Conservation (phyloP, 2,113 vertebrate species). For the Anarrhichthys ocellatus region DNA sequence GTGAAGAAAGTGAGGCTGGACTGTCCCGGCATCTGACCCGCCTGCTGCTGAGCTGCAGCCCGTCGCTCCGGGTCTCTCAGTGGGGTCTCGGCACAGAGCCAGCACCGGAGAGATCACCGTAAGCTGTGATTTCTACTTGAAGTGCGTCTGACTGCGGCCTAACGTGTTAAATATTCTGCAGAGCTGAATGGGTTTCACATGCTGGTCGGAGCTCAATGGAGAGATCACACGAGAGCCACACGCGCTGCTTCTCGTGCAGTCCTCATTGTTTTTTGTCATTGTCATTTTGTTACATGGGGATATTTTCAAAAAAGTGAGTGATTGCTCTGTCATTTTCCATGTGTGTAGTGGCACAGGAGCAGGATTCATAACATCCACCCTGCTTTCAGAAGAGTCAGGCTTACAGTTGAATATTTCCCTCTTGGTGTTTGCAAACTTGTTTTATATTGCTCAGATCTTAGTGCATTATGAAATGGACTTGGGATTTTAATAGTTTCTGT, state of each 20-base stretch:
- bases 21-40: background rate
- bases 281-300: too few species aligned
- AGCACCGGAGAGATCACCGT: background rate
- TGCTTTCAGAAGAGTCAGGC: background rate
- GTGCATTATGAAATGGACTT: background rate
- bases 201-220: constrained; percentile 26
- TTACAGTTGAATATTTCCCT: background rate
- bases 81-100: background rate
- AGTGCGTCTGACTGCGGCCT: constrained; percentile 7
- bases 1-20: background rate
- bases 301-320: background rate
- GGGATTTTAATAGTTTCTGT: background rate
- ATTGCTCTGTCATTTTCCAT: background rate
- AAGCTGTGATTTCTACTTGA: background rate
- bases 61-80: too few species aligned
- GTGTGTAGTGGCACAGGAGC: background rate
- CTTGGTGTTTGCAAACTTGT: background rate
- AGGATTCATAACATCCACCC: background rate
- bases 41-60: background rate
- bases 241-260: background rate
- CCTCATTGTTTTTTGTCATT: constrained; percentile 27
- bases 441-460: background rate
- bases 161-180: background rate
- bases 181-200: constrained; percentile 7
- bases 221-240: constrained; percentile 23